Conservation (phyloP, 2,113 vertebrate species). For the Callospermophilus lateralis region DNA sequence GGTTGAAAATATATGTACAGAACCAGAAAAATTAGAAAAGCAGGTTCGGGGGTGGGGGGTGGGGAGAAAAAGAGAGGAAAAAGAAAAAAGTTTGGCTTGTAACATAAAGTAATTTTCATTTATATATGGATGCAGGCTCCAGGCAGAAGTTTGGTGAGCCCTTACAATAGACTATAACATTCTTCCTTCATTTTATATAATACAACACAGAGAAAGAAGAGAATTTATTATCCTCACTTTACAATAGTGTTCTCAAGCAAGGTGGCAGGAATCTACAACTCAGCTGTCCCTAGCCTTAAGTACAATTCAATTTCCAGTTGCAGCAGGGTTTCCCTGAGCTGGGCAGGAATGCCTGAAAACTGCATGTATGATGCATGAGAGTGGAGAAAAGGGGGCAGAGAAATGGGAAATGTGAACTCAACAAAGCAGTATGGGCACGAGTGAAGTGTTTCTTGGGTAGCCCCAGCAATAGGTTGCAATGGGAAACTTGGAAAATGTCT, state of each 20-base stretch:
- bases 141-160: not conserved
- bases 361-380: not conserved
- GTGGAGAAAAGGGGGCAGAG: not conserved
- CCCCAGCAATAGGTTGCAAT: not conserved
- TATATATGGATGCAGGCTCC: not conserved
- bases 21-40: not conserved
- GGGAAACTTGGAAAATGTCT: not conserved
- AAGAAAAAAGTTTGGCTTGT: not conserved
- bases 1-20: not conserved
- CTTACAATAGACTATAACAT: not conserved
- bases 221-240: not conserved
- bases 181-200: not conserved
- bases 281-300: not conserved
- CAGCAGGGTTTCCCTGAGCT: not conserved
- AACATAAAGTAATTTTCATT: not conserved
- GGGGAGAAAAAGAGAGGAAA: accelerated
- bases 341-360: not conserved
- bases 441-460: not conserved
- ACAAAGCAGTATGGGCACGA: not conserved
- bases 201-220: not conserved
- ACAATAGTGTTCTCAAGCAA: not conserved
- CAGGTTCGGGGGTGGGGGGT: accelerated
- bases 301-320: not conserved
- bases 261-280: not conserved
- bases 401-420: not conserved